These are phyloP conservation scores for Globodera rostochiensis DNA, from an alignment of 1,140 invertebrate species.

Conservation along the genomic window DNA sequence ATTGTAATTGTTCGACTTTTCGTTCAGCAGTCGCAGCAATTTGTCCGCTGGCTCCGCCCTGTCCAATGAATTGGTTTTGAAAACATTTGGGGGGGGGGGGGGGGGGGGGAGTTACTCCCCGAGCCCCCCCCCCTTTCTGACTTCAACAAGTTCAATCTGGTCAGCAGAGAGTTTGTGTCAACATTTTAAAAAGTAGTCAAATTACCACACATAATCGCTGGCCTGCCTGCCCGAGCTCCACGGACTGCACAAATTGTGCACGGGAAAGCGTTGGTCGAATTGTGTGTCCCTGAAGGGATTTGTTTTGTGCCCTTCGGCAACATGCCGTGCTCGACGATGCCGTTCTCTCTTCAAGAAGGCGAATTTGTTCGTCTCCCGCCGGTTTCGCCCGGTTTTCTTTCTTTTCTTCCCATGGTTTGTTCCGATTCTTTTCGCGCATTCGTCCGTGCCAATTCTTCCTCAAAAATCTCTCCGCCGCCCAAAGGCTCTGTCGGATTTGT, in stretches of 20 bases:
- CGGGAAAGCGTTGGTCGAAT: slow-evolving; percentile 34
- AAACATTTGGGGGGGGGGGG: too few species aligned
- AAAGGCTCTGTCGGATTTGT: neutral
- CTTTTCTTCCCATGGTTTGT: neutral
- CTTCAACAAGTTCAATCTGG: too few species aligned
- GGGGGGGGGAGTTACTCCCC: neutral
- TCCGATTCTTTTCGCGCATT: neutral
- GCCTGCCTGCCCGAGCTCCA: slow-evolving; percentile 39
- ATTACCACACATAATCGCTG: slow-evolving; percentile 44
- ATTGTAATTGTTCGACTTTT: slow-evolving; percentile 47
- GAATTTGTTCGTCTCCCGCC: neutral
- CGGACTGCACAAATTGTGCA: slow-evolving; percentile 45
- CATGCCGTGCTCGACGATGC: slow-evolving; percentile 13
- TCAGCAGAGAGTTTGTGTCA: too few species aligned
- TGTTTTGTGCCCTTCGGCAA: neutral
- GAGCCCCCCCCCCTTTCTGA: too few species aligned
- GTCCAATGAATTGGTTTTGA: slow-evolving; percentile 33
- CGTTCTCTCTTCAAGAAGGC: neutral
- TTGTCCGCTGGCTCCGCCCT: slow-evolving; percentile 63
- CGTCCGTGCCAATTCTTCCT: neutral
- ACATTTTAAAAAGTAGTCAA: too few species aligned
- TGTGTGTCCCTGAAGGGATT: slow-evolving; percentile 44
- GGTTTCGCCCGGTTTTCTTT: neutral
- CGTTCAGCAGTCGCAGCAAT: slow-evolving; percentile 57
- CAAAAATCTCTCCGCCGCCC: neutral